Evolutionary conservation across 2,113 vertebrate species (phyloP).

Genomic region (Ia io): DNA sequence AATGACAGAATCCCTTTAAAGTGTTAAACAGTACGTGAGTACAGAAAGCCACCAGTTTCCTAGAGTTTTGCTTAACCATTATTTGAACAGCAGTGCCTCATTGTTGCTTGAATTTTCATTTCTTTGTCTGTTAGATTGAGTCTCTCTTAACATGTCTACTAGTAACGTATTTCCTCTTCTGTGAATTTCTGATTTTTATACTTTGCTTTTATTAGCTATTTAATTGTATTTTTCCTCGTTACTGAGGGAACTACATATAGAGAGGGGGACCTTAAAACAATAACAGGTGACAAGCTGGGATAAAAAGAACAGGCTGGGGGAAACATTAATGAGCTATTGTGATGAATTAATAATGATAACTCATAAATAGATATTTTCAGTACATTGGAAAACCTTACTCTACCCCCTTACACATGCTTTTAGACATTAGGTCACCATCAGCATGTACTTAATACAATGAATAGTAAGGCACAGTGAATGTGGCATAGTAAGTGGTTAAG

Average conservation of each 20-base stretch:
- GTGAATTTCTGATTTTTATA: conserved; percentile 24
- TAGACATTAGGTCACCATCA: not conserved
- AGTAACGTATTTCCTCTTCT: not conserved
- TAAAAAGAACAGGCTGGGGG: not conserved
- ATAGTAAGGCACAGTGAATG: not conserved
- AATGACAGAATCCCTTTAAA: not conserved
- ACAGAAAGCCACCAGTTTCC: not conserved
- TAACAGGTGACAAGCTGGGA: not conserved
- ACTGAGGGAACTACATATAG: not conserved
- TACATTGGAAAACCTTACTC: not conserved
- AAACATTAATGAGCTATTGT: not conserved
- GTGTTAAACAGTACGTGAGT: not conserved
- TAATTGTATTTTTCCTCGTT: conserved; percentile 10
- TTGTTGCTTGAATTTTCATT: not conserved
- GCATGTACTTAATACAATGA: not conserved
- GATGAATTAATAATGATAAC: conserved; percentile 12
- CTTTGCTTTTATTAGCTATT: not conserved
- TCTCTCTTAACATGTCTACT: not conserved
- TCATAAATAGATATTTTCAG: not conserved
- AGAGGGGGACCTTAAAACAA: not conserved
- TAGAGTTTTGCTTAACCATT: not conserved
- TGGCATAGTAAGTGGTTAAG: not conserved
- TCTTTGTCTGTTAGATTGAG: not conserved
- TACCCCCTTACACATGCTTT: too few relatives aligned
- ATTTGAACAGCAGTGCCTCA: not conserved